Evolutionary conservation across 1,140 invertebrate genomes (phyloP).

Genomic region (Papilio machaon): DNA sequence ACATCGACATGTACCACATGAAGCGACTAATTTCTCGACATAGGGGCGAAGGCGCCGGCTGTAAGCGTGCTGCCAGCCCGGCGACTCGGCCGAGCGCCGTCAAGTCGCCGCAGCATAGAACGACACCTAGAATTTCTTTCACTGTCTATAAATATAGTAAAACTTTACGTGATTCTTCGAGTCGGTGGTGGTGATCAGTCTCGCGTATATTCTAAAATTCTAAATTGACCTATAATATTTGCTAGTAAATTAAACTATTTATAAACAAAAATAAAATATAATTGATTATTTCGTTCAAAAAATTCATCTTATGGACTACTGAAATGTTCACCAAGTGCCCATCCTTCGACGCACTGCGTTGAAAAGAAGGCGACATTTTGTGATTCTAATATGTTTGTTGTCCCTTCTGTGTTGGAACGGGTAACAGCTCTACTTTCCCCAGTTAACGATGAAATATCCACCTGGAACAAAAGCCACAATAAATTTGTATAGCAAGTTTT

Average conservation of each 20-base stretch:
- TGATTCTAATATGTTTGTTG: conserved; percentile 70
- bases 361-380: conserved; percentile 76
- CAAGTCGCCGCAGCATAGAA: conserved; percentile 72
- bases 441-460: conserved; percentile 74
- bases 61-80: conserved; percentile 65
- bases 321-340: conserved; percentile 62
- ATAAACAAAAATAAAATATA: no score
- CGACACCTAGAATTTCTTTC: conserved; percentile 57
- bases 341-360: conserved; percentile 72
- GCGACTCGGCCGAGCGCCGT: conserved; percentile 73
- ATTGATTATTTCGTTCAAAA: no score
- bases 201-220: no score
- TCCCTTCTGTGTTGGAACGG: conserved; percentile 67
- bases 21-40: conserved; percentile 63
- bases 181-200: no score
- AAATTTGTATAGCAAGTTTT: no score
- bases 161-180: no score
- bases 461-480: conserved; percentile 50
- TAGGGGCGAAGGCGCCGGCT: conserved; percentile 68
- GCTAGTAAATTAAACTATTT: no score
- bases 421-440: conserved; percentile 67
- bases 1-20: conserved; percentile 68
- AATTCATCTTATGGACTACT: background rate
- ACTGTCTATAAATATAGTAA: background rate
- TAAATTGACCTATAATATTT: no score